Evolutionary conservation across 2,797 vertebrate genomes (phyloP).

Genomic region (Notoglanidium macrostoma): DNA sequence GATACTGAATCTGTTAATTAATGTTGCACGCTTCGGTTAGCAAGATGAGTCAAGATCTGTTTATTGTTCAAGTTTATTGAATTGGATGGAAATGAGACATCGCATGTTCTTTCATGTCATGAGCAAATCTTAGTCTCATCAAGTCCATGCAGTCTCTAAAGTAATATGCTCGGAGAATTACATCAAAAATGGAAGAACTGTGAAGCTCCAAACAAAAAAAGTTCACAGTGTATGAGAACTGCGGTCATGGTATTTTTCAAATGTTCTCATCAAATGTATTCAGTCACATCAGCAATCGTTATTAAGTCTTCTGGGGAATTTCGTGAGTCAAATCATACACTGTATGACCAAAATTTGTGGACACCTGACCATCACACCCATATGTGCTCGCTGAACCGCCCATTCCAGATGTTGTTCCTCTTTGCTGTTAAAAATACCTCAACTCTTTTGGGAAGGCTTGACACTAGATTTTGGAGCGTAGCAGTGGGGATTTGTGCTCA

Average conservation of each 20-base stretch:
- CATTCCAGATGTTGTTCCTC: not conserved
- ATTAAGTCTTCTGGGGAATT: not conserved
- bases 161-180: too few species aligned
- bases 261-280: not conserved
- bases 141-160: not conserved
- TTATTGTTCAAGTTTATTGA: conserved; percentile 6
- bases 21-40: not conserved
- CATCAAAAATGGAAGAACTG: not conserved
- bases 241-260: not conserved
- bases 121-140: not conserved
- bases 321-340: not conserved
- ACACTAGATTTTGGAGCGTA: not conserved
- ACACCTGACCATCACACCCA: not conserved
- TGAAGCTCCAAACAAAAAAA: too few species aligned
- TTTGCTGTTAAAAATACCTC: not conserved
- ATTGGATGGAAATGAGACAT: too few species aligned
- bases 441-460: not conserved
- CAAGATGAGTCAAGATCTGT: not conserved
- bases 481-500: not conserved
- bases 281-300: not conserved
- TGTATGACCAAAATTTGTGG: not conserved
- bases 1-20: not conserved
- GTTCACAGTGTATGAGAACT: not conserved
- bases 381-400: not conserved
- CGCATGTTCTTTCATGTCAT: not conserved